phyloP scores from a whole-genome alignment of 2,113 vertebrate species.

The Equus przewalskii region DNA sequence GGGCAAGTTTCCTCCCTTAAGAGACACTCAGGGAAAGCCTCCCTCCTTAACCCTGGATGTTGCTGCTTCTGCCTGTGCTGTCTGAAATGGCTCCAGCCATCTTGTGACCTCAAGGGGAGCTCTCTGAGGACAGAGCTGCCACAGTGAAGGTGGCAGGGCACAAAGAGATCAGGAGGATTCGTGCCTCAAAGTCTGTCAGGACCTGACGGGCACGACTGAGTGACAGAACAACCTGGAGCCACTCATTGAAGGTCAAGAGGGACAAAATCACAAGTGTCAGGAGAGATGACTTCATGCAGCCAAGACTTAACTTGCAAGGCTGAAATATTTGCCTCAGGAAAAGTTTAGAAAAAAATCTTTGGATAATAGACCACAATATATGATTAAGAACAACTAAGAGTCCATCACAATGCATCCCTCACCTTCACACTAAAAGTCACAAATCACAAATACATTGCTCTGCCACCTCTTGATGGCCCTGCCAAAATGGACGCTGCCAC shows the following conservation, averaged over 20 bases:
- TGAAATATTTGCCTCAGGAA: not conserved
- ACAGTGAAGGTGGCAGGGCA: not conserved
- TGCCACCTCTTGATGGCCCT: not conserved
- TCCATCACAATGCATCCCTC: not conserved
- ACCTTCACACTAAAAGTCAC: not conserved
- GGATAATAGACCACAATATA: not conserved
- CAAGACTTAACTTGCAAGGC: not conserved
- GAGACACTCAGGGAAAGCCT: not conserved
- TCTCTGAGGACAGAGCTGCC: not conserved
- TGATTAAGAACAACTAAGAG: not conserved
- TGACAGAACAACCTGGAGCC: not conserved
- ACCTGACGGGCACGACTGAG: accelerated
- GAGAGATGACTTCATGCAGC: not conserved
- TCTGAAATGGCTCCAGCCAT: accelerated
- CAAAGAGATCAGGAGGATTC: not conserved
- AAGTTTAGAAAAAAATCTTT: not conserved
- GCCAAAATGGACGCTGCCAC: not conserved
- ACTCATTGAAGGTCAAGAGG: not conserved
- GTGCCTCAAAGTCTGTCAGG: not conserved
- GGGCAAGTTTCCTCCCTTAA: not conserved
- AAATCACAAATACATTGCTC: not conserved
- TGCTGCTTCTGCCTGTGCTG: not conserved
- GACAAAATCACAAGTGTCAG: not conserved
- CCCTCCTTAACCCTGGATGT: accelerated
- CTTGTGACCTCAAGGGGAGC: not conserved